These are phyloP conservation scores for Chironomus riparius DNA, from an alignment of 2,888 invertebrate genomes.

Conservation along the genomic window DNA sequence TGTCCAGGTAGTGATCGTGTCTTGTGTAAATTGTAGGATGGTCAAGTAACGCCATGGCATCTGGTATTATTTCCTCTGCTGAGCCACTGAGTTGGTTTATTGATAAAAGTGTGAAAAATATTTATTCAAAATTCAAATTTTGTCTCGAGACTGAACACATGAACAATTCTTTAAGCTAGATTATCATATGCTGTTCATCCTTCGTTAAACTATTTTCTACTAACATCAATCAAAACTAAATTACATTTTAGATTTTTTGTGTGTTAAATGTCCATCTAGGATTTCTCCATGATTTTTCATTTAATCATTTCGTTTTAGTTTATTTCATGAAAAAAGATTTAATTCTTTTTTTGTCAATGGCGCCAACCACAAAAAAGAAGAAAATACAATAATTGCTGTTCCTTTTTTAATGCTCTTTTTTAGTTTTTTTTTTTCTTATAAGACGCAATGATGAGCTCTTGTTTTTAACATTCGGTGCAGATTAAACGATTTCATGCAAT, in stretches of 20 bases:
- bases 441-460: neutral
- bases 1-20: neutral
- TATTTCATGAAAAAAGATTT: neutral
- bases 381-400: neutral
- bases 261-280: neutral
- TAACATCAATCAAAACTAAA: neutral
- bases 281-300: neutral
- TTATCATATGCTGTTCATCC: neutral
- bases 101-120: neutral
- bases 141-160: no score
- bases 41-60: constrained; percentile 11
- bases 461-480: constrained; percentile 22
- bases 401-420: constrained; percentile 5
- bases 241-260: neutral
- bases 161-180: neutral
- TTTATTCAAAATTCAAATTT: neutral
- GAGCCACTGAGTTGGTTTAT: no score
- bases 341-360: neutral
- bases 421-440: neutral
- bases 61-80: neutral
- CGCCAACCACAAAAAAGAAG: neutral
- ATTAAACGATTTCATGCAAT: constrained; percentile 29
- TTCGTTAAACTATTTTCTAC: neutral
- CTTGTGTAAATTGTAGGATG: constrained; percentile 17
- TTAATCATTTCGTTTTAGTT: neutral